Evolutionary conservation across 2,113 vertebrate species (phyloP).

Genomic region (Oxyruncus cristatus): DNA sequence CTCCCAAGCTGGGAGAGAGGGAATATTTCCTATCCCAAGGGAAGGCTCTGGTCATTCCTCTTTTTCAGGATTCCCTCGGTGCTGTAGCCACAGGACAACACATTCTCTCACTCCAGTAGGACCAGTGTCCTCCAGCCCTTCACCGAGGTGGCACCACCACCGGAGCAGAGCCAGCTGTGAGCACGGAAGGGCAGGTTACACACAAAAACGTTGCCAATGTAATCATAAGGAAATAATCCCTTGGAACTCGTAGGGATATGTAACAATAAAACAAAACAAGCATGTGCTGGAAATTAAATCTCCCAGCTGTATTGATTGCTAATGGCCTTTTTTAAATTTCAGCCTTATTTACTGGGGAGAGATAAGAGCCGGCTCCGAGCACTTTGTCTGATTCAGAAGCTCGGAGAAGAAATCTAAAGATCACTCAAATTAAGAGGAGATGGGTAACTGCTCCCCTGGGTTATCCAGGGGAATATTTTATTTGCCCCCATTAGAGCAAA

Average conservation of each 20-base stretch:
- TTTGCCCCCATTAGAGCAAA: conserved; percentile 58
- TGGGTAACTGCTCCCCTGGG: conserved; percentile 63
- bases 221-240: conserved; percentile 1
- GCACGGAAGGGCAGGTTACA: background rate
- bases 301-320: conserved; percentile 51
- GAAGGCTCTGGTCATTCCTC: background rate
- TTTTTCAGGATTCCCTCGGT: background rate
- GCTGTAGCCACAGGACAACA: background rate
- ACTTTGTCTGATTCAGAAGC: conserved; percentile 61
- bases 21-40: background rate
- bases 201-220: background rate
- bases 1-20: background rate
- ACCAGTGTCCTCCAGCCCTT: background rate
- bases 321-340: conserved; percentile 63
- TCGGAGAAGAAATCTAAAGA: conserved; percentile 61
- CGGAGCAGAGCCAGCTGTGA: background rate
- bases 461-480: conserved; percentile 38
- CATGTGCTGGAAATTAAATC: conserved; percentile 61
- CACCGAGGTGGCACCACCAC: background rate
- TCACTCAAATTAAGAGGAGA: conserved; percentile 72
- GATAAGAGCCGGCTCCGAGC: conserved; percentile 61
- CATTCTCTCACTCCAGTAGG: background rate
- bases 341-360: conserved; percentile 66
- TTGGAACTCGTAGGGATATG: background rate
- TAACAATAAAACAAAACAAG: background rate